These are phyloP conservation scores for Phytoseiulus persimilis DNA, from an alignment of 2,888 invertebrate species.

Conservation along the genomic window DNA sequence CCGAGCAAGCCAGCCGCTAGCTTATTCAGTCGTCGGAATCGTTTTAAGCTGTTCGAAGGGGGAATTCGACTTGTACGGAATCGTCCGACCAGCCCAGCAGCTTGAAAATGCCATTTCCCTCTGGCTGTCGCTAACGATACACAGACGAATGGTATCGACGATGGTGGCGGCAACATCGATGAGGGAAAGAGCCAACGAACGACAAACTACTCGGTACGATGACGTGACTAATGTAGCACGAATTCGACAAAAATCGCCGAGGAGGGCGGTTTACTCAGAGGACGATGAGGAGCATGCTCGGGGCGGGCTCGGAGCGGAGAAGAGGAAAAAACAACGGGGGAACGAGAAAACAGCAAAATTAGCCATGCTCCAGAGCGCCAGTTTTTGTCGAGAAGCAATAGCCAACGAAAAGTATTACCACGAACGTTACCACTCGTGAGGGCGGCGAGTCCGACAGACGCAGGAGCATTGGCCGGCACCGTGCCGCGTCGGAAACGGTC, in stretches of 20 bases:
- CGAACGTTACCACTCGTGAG: background rate
- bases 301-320: background rate
- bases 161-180: background rate
- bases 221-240: background rate
- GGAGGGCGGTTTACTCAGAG: background rate
- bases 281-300: background rate
- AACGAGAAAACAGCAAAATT: background rate
- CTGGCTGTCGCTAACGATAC: background rate
- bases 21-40: background rate
- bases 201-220: background rate
- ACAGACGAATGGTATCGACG: background rate
- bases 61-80: background rate
- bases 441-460: background rate
- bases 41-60: background rate
- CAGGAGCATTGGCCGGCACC: background rate
- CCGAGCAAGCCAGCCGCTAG: background rate
- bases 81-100: background rate
- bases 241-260: background rate
- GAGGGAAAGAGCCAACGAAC: background rate
- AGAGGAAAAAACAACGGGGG: background rate
- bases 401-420: background rate
- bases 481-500: background rate
- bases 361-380: background rate
- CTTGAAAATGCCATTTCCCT: background rate
- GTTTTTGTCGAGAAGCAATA: background rate